Percentiles rank a stretch among this genome's conserved stretches.
Evolutionary conservation across 2,113 vertebrate genomes (phyloP).

Genomic region (Cephalopholis sonnerati): DNA sequence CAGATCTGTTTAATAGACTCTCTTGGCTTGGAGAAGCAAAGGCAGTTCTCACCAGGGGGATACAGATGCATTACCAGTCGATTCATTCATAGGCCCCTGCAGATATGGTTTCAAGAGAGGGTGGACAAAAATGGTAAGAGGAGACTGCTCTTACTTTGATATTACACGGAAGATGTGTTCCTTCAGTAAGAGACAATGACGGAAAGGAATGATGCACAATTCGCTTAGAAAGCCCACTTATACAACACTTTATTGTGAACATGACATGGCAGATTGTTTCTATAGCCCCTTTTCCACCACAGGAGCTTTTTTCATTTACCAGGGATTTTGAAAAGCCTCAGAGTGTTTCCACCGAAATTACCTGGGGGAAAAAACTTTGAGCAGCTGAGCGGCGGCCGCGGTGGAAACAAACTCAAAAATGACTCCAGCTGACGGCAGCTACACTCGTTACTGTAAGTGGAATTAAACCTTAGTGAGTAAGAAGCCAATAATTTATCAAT

Average conservation of each 20-base stretch:
- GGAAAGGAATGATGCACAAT: background rate
- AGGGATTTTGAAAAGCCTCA: too few species aligned
- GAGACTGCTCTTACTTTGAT: conserved; percentile 17
- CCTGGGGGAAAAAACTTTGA: too few species aligned
- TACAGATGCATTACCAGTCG: background rate
- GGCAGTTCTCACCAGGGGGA: conserved; percentile 24
- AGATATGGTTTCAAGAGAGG: background rate
- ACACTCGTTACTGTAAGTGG: too few species aligned
- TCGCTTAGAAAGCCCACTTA: background rate
- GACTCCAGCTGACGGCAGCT: too few species aligned
- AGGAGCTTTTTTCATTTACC: too few species aligned
- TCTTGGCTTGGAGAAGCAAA: conserved; percentile 21
- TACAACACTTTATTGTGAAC: background rate
- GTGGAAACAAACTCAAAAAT: too few species aligned
- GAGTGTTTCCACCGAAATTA: too few species aligned
- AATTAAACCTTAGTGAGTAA: too few species aligned
- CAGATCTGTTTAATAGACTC: conserved; percentile 43
- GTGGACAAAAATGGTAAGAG: conserved; percentile 12
- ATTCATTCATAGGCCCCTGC: background rate
- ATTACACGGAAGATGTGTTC: conserved; percentile 14
- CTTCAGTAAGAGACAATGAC: background rate
- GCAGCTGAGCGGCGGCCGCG: too few species aligned
- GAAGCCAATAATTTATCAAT: too few species aligned
- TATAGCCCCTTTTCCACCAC: too few species aligned
- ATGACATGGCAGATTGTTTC: background rate